Percentiles rank a stretch among this genome's conserved stretches.
Conservation (phyloP, 2,797 vertebrate genomes). For the Okamejei kenojei region DNA sequence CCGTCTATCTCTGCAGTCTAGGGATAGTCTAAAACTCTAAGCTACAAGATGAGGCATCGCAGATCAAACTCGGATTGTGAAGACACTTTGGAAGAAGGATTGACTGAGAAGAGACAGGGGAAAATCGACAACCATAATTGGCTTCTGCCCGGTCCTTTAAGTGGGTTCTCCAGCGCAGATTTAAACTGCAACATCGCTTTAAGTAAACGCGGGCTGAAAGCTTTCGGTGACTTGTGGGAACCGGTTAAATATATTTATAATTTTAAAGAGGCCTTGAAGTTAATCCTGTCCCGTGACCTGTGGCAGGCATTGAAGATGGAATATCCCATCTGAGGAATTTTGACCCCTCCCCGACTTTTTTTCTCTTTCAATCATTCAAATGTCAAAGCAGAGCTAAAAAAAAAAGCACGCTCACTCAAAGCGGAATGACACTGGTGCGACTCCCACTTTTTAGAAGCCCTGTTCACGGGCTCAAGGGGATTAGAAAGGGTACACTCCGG, state of each 20-base stretch:
- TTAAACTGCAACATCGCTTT: neutral
- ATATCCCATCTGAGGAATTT: neutral
- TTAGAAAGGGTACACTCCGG: constrained; percentile 33
- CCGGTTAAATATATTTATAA: constrained; percentile 22
- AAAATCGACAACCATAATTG: neutral
- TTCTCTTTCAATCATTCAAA: constrained; percentile 28
- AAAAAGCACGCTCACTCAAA: neutral
- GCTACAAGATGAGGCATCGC: too few relatives aligned
- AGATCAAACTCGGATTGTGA: neutral
- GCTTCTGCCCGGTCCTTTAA: neutral
- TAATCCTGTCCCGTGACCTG: constrained; percentile 29
- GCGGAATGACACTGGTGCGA: constrained; percentile 30
- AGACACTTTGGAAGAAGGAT: neutral
- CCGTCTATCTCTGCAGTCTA: too few relatives aligned
- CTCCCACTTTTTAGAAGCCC: constrained; percentile 12
- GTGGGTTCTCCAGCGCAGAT: neutral
- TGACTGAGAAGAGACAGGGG: neutral
- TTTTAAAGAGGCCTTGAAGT: constrained; percentile 26
- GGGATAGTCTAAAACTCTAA: too few relatives aligned
- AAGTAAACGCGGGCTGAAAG: neutral
- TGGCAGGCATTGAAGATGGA: constrained; percentile 28
- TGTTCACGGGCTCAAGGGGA: constrained; percentile 32
- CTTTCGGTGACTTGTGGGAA: constrained; percentile 30
- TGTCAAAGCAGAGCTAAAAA: constrained; percentile 26
- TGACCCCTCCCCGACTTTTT: neutral